phyloP scores from a whole-genome alignment of 2,888 invertebrate species.

The Drosophila imparisetae region DNA sequence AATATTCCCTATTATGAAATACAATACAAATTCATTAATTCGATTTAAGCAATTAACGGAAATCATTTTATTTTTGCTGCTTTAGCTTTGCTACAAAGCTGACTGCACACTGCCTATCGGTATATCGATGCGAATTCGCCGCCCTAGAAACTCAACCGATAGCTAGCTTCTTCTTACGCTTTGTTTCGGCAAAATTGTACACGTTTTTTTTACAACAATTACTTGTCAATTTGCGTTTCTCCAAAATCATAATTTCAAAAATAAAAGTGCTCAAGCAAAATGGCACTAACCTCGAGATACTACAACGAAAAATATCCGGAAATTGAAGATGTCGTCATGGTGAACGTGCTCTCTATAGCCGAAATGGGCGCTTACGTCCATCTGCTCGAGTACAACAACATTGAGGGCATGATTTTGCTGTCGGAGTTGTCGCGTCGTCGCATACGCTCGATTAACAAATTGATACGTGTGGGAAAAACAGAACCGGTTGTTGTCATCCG shows the following conservation, averaged over 20 bases:
- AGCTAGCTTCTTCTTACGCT: constrained; percentile 60
- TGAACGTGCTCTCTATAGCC: constrained; percentile 98
- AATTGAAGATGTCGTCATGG: constrained; percentile 99
- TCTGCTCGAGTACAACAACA: constrained; percentile 98
- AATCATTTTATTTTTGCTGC: neutral
- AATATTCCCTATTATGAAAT: neutral
- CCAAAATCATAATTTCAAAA: constrained; percentile 9
- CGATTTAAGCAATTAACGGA: neutral
- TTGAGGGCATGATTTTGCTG: constrained; percentile 99
- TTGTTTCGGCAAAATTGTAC: constrained; percentile 69
- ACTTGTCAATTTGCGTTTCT: constrained; percentile 23
- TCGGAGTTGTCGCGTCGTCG: constrained; percentile 99
- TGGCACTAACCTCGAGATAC: constrained; percentile 97
- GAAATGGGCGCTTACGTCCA: constrained; percentile 99
- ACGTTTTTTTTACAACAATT: constrained; percentile 72
- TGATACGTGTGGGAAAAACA: constrained; percentile 98
- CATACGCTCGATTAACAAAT: constrained; percentile 99
- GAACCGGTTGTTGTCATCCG: constrained; percentile 99
- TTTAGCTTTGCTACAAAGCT: neutral
- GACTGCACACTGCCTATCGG: constrained; percentile 13
- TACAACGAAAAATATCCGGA: constrained; percentile 99
- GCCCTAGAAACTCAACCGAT: constrained; percentile 12
- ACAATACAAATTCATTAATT: neutral
- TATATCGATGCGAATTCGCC: constrained; percentile 40
- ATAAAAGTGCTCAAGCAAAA: constrained; percentile 75